A percentile compares a stretch with the other conserved stretches of the same genome.
phyloP scores from a whole-genome alignment of 2,113 vertebrate species.

The Aptenodytes patagonicus region DNA sequence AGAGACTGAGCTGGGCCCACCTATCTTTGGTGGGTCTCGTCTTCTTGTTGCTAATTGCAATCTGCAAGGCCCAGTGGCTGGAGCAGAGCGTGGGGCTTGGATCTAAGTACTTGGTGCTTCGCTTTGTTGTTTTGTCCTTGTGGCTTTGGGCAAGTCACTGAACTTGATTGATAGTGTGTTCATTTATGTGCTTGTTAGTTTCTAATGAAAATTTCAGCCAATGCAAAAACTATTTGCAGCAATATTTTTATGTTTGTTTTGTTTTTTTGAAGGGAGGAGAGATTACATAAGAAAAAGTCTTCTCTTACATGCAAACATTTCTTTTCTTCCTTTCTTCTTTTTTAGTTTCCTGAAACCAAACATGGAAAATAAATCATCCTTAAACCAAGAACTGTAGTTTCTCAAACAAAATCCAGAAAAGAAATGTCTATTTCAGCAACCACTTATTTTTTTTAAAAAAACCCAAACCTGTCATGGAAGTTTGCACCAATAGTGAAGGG shows the following conservation, averaged over 20 bases:
- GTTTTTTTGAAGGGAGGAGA: background rate
- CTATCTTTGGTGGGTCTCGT: background rate
- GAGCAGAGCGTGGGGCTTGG: background rate
- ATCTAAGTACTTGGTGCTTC: background rate
- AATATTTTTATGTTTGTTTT: background rate
- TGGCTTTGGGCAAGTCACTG: slow-evolving; percentile 26
- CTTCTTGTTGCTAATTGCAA: background rate
- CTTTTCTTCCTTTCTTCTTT: background rate
- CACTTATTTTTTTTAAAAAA: background rate
- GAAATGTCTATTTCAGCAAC: background rate
- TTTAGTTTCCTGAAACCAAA: background rate
- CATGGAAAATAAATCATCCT: background rate
- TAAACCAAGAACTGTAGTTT: background rate
- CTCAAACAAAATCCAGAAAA: background rate
- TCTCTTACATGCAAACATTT: background rate
- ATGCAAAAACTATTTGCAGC: background rate
- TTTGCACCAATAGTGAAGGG: background rate
- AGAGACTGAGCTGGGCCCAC: background rate
- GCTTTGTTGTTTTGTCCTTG: background rate
- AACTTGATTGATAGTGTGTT: background rate
- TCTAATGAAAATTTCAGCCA: background rate
- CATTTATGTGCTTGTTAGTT: background rate
- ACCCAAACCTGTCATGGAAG: background rate
- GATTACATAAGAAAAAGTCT: background rate
- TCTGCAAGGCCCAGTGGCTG: background rate